Percentiles rank a stretch among this genome's conserved stretches.
These are phyloP conservation scores for Mesaphorura yosii DNA, from an alignment of 1,140 invertebrate genomes.

Conservation along the genomic window DNA sequence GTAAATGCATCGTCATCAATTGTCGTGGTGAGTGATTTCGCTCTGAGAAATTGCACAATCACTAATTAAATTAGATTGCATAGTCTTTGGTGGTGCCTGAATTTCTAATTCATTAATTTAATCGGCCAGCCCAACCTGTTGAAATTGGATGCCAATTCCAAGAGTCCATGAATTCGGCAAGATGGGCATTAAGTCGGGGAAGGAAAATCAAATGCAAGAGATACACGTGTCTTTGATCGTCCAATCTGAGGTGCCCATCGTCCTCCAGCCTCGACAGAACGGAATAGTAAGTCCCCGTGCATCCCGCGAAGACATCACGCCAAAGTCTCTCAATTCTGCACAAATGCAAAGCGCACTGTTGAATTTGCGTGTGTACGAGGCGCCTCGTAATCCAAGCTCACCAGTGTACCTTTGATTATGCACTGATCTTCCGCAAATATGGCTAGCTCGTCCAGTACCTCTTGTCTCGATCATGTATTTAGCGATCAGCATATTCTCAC, in stretches of 20 bases:
- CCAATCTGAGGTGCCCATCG: not conserved
- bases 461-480: slow-evolving; percentile 18
- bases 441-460: slow-evolving; percentile 15
- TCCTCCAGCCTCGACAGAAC: not conserved
- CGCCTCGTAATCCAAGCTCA: not conserved
- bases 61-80: too few relatives aligned
- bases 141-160: slow-evolving; percentile 8
- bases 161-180: not conserved
- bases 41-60: too few relatives aligned
- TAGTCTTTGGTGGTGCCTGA: too few relatives aligned
- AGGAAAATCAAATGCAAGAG: slow-evolving; percentile 4
- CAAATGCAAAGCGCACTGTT: not conserved
- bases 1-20: too few relatives aligned
- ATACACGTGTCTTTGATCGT: not conserved
- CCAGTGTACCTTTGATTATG: slow-evolving; percentile 23
- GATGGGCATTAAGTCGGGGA: not conserved
- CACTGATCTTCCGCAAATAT: slow-evolving; percentile 20
- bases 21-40: too few relatives aligned
- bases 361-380: not conserved
- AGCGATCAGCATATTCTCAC: slow-evolving; percentile 17
- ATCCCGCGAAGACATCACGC: slow-evolving; percentile 5
- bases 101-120: not conserved
- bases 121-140: not conserved
- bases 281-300: not conserved
- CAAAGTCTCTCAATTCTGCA: slow-evolving; percentile 13